Conservation (phyloP, 2,113 vertebrate species). For the Mesocricetus auratus region DNA sequence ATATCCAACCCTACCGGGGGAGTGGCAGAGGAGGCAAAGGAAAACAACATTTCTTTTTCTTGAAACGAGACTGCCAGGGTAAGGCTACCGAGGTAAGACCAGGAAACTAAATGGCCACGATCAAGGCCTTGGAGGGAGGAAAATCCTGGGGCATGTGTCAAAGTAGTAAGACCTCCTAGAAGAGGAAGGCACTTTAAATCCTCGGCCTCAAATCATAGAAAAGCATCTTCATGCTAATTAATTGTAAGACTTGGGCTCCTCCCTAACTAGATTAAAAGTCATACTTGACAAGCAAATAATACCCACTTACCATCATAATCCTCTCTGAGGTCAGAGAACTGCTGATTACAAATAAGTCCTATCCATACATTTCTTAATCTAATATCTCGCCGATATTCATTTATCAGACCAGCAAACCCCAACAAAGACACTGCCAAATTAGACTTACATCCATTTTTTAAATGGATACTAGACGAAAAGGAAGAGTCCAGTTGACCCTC, state of each 20-base stretch:
- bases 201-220: background rate
- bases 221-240: conserved; percentile 45
- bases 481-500: background rate
- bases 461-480: background rate
- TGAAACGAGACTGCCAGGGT: conserved; percentile 64
- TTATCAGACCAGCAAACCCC: conserved; percentile 24
- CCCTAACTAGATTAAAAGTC: background rate
- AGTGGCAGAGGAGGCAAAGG: conserved; percentile 67
- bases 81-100: conserved; percentile 57
- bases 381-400: background rate
- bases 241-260: background rate
- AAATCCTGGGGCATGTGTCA: background rate
- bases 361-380: background rate
- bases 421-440: conserved; percentile 39
- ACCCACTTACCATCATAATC: background rate
- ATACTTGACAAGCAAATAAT: conserved; percentile 35
- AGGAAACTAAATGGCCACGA: background rate
- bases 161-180: background rate
- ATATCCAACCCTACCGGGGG: conserved; percentile 64
- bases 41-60: conserved; percentile 82
- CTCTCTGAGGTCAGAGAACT: background rate
- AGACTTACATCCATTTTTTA: background rate
- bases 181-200: background rate
- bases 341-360: background rate
- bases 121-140: background rate